Evolutionary conservation across 2,888 invertebrate genomes (phyloP).

Genomic region (Adela reaumurella): DNA sequence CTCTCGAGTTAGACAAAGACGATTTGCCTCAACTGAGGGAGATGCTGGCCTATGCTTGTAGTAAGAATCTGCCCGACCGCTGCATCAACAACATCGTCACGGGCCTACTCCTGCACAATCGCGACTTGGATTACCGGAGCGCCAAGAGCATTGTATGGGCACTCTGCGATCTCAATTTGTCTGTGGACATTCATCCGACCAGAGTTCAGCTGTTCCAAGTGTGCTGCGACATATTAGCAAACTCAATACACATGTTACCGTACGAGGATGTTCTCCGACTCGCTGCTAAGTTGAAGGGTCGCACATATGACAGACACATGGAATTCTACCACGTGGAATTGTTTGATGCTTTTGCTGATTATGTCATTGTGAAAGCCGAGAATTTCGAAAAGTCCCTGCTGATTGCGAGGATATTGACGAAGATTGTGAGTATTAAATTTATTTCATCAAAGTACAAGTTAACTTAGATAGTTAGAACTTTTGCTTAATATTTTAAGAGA

Average conservation of each 20-base stretch:
- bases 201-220: conserved; percentile 50
- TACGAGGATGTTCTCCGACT: conserved; percentile 49
- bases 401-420: conserved; percentile 48
- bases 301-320: conserved; percentile 36
- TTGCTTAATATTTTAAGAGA: no score
- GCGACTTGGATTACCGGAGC: conserved; percentile 32
- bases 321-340: conserved; percentile 62
- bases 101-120: conserved; percentile 39
- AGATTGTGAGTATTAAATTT: conserved; percentile 58
- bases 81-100: conserved; percentile 52
- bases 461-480: no score
- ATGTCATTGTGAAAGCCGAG: conserved; percentile 44
- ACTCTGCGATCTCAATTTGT: conserved; percentile 44
- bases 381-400: conserved; percentile 47
- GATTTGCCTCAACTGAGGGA: conserved; percentile 49
- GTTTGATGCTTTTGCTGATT: conserved; percentile 52
- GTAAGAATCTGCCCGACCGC: conserved; percentile 43
- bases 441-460: no score
- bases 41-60: conserved; percentile 51
- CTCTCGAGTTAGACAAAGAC: conserved; percentile 52
- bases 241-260: conserved; percentile 33
- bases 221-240: conserved; percentile 42
- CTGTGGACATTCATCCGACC: conserved; percentile 29
- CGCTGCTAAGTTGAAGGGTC: conserved; percentile 41
- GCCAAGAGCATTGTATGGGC: conserved; percentile 57